These are phyloP conservation scores for Drosophila pandora DNA, from an alignment of 1,140 invertebrate genomes.

Conservation along the genomic window DNA sequence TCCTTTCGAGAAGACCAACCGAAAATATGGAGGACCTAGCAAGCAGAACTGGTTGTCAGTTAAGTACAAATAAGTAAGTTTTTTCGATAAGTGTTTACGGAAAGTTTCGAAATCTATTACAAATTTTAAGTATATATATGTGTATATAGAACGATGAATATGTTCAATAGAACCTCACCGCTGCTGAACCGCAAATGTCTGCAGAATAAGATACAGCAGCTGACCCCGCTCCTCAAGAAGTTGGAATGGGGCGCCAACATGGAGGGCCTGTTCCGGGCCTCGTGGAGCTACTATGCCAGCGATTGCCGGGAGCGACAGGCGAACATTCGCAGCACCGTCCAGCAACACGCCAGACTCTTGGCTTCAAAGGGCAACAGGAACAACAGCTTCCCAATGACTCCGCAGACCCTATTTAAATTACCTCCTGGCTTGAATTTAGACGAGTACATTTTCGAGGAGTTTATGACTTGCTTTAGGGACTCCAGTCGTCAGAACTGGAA, in stretches of 20 bases:
- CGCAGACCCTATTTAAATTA: neutral
- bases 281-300: constrained; percentile 57
- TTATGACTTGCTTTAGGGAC: constrained; percentile 39
- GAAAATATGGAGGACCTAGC: neutral
- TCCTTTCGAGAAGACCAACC: neutral
- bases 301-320: constrained; percentile 32
- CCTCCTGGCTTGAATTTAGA: neutral
- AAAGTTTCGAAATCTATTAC: neutral
- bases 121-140: constrained; percentile 33
- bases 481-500: neutral
- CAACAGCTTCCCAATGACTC: neutral
- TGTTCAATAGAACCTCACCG: constrained; percentile 1
- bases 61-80: constrained; percentile 18
- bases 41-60: constrained; percentile 1
- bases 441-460: constrained; percentile 27
- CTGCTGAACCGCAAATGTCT: constrained; percentile 43
- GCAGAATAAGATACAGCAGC: constrained; percentile 22
- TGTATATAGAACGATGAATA: constrained; percentile 14
- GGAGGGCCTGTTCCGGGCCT: constrained; percentile 30
- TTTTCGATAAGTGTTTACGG: neutral
- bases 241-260: constrained; percentile 13
- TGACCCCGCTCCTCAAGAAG: constrained; percentile 21
- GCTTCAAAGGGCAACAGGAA: neutral
- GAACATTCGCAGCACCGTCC: constrained; percentile 30
- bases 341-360: constrained; percentile 31